Evolutionary conservation across 2,888 invertebrate genomes (phyloP), one percentile per base, ranked within the genome.

Genomic region (Agonopterix arenella): DNA sequence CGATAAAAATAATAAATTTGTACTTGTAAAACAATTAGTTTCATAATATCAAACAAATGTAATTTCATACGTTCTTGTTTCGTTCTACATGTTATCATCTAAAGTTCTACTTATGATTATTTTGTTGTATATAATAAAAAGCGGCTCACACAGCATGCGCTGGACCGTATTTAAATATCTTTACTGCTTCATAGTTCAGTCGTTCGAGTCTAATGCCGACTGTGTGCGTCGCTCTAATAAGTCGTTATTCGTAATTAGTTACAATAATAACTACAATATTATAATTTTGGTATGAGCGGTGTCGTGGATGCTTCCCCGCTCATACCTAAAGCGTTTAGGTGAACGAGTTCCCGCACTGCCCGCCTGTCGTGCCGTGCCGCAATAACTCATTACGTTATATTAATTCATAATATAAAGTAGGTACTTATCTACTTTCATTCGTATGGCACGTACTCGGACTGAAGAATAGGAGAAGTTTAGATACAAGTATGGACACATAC

Each of bases 271-370:
- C 85, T 88, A 88, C 85, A 82, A 80, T 85, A 83, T 52, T 48
- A 52, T 88, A 85, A 83, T 80, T 77, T 79, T 86, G 88, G 88
- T 86, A 89, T 89, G 88, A 88, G 85, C 84, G 88, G 88, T 77
- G 72, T 77, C 77, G 86, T 86, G 86, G 88, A 88, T 88, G 88
- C 86, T 73, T 70, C 80, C 80, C 88, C 88, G 76, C 88, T 80
- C 88, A 89, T 88, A 88, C 88, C 88, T 89, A 89, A 89, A 89
- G 88, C 88, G 88, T 89, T 84, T 80, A 85, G 82, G 83, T 83
- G 81, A 65, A 73, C 83, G 83, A 70, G 60, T 58, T 59, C 67
- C 68, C 83, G 82, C 84, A 76, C 76, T 73, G 80, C 70, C 82
- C 70, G 76, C 73, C 68, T 66, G 75, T 70, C 71, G 66, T 43